These are phyloP conservation scores for Aricia agestis DNA, from an alignment of 1,140 invertebrate genomes.

Conservation along the genomic window DNA sequence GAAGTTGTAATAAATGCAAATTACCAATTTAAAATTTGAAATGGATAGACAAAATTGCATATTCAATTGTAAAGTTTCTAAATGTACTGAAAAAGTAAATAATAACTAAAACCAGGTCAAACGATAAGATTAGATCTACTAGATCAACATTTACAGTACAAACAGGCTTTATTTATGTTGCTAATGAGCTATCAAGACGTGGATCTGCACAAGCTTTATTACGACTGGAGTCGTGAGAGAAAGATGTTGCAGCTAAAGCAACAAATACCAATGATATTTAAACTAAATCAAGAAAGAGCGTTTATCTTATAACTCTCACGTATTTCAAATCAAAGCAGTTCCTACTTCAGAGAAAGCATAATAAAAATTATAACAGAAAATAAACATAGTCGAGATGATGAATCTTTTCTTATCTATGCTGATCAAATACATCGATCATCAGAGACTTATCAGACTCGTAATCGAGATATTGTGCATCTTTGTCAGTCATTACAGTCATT, in stretches of 20 bases:
- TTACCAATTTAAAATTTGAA: too few species aligned
- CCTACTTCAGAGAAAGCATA: not conserved
- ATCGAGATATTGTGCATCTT: not conserved
- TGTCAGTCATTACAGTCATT: not conserved
- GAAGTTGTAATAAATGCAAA: too few species aligned
- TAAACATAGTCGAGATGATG: not conserved
- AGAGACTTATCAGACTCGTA: not conserved
- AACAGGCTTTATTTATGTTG: constrained; percentile 19
- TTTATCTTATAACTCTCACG: too few species aligned
- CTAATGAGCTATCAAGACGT: constrained; percentile 54
- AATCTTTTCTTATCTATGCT: not conserved
- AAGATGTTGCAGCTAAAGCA: constrained; percentile 33
- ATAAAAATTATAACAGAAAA: not conserved
- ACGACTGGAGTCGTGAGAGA: constrained; percentile 59
- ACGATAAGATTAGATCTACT: constrained; percentile 2
- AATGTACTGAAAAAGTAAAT: not conserved
- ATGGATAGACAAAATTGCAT: too few species aligned
- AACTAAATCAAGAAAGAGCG: not conserved
- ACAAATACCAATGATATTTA: not conserved
- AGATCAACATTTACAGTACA: constrained; percentile 4
- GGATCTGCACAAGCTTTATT: constrained; percentile 52
- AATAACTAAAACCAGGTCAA: not conserved
- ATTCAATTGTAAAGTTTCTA: not conserved
- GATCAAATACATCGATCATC: not conserved
- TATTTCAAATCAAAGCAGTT: too few species aligned